Conservation (phyloP, 2,888 invertebrate genomes). For the Oithona nana region DNA sequence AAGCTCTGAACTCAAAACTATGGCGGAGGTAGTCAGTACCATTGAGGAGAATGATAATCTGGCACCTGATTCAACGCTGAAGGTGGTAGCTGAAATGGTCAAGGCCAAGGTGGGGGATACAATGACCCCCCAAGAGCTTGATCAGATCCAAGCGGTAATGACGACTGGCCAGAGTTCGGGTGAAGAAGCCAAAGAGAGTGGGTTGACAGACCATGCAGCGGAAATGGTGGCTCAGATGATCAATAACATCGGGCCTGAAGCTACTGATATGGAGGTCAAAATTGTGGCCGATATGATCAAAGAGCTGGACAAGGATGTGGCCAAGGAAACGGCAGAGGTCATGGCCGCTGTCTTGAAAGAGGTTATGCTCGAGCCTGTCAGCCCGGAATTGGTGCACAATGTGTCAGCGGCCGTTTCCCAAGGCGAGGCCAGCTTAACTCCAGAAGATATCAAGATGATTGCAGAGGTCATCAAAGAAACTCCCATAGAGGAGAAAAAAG, state of each 20-base stretch:
- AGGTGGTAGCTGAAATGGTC: not conserved
- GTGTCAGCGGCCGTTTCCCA: not conserved
- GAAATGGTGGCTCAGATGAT: not conserved
- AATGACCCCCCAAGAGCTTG: not conserved
- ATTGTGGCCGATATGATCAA: not conserved
- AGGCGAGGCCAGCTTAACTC: not conserved
- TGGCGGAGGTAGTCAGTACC: not conserved
- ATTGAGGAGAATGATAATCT: not conserved
- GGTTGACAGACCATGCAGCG: not conserved
- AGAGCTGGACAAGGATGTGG: not conserved
- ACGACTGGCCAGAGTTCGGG: not conserved
- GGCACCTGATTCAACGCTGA: not conserved
- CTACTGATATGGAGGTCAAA: not conserved
- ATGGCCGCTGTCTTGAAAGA: not conserved
- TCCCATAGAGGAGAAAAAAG: too few species aligned
- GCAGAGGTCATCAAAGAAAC: not conserved
- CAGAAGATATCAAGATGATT: not conserved
- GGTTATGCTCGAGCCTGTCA: not conserved
- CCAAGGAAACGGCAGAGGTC: not conserved
- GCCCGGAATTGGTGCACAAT: not conserved
- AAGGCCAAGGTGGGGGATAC: not conserved
- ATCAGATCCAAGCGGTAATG: not conserved
- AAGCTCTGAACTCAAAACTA: not conserved
- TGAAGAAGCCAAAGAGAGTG: not conserved
- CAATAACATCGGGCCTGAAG: not conserved